These are phyloP conservation scores for Drosophila anomalipes DNA, from an alignment of 2,888 invertebrate genomes.

Conservation along the genomic window DNA sequence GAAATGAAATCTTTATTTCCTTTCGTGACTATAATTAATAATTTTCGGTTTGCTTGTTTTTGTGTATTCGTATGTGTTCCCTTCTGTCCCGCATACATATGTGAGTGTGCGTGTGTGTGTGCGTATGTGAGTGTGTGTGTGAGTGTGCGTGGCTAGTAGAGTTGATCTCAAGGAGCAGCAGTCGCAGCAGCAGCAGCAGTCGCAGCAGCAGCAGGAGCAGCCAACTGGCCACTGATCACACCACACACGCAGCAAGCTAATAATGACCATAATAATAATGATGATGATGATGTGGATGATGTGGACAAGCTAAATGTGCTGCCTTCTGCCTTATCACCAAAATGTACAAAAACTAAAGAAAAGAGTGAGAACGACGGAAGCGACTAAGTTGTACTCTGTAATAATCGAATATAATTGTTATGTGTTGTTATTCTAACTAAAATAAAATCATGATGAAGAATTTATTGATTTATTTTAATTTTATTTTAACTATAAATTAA, in stretches of 20 bases:
- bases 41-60: slow-evolving; percentile 67
- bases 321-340: slow-evolving; percentile 46
- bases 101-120: slow-evolving; percentile 20
- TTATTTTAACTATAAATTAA: background rate
- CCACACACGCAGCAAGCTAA: slow-evolving; percentile 72
- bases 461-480: background rate
- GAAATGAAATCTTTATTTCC: slow-evolving; percentile 83
- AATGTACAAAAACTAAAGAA: slow-evolving; percentile 16
- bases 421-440: background rate
- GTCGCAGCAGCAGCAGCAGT: slow-evolving; percentile 28
- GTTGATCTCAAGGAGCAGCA: slow-evolving; percentile 47
- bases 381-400: background rate
- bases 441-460: background rate
- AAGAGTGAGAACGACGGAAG: background rate
- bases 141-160: slow-evolving; percentile 47
- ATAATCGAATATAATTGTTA: background rate
- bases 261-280: slow-evolving; percentile 49
- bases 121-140: slow-evolving; percentile 17
- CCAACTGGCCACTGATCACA: slow-evolving; percentile 69
- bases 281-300: slow-evolving; percentile 35
- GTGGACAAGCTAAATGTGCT: slow-evolving; percentile 27
- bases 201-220: slow-evolving; percentile 21
- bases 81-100: slow-evolving; percentile 2
- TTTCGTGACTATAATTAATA: slow-evolving; percentile 84
- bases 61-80: slow-evolving; percentile 38